Base-by-base conservation (phyloP, 2,888 invertebrate genomes). In the Pantelozetes paolii region DNA sequence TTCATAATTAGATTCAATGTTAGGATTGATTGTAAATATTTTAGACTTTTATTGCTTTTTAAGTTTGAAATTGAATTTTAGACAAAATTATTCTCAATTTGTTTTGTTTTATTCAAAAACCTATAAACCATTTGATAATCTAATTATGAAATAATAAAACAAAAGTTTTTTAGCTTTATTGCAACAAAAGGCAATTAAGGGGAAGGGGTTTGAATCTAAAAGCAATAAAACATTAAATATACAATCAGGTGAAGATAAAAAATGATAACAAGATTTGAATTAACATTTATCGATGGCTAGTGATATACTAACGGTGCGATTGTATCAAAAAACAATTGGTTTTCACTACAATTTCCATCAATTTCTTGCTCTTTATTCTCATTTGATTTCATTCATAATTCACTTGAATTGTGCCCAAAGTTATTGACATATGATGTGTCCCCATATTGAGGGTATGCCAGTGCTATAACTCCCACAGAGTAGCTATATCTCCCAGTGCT, bases 381-480 rank as follows among this genome's bases (percentile, higher is more conserved):
- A 50, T 50, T 50, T 6, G 15, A 8, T 50, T 50, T 64, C 64
- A 36, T 36, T 64, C 64, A 64, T 64, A 64, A 64, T 36, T 64
- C 36, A 32, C 64, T 30, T 15, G 20, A 64, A 64, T 40, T 30
- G 32, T 64, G 64, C 64, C 64, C 9, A 64, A 64, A 64, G 64
- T 20, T 64, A 64, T 64, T 64, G 64, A 64, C 64, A 64, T 64
- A 64, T 64, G 64, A 64, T 64, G 32, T 64, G 32, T 36, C 32
- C 36, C 15, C 11, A 32, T 36, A n/a, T 62, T 30, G 45, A 45
- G 40, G 15, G n/a, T 13, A 45, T 13, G 23, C 11, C 28, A 26
- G 50, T 26, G 23, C 18, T 32, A 26, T 62, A n/a, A 32, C 62
- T 62, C 62, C 36, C 32, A 32, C 32, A 32, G 32, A 32, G 32